Percentiles rank a stretch among this genome's conserved stretches.
Conservation (phyloP, 2,888 invertebrate genomes). For the Agonopterix heracliana region DNA sequence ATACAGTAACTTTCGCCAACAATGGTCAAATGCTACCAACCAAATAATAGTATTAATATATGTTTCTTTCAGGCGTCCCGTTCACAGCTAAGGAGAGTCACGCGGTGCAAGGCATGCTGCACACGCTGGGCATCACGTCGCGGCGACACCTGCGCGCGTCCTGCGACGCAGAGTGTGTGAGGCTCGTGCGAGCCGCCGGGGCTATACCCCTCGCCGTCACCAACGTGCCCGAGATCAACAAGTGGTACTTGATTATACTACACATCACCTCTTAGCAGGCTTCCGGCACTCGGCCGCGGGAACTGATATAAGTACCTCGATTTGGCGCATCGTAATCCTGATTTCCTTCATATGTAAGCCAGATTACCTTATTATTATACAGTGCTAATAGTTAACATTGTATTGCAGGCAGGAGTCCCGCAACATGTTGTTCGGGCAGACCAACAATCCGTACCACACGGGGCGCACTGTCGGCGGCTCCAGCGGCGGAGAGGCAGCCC, state of each 20-base stretch:
- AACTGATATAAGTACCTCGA: no score
- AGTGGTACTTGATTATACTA: no score
- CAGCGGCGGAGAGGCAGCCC: conserved; percentile 90
- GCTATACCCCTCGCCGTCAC: conserved; percentile 91
- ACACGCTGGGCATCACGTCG: conserved; percentile 80
- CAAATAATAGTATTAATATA: no score
- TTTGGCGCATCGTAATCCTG: no score
- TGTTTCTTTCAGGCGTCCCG: conserved; percentile 82
- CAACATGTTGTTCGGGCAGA: conserved; percentile 92
- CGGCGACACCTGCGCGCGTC: conserved; percentile 78
- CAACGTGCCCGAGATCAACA: conserved; percentile 95
- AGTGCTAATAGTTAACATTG: no score
- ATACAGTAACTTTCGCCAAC: no score
- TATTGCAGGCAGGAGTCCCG: conserved; percentile 84
- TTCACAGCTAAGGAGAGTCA: conserved; percentile 95
- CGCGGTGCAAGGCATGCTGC: conserved; percentile 82
- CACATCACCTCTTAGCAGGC: no score
- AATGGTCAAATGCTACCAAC: no score
- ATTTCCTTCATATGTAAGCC: no score
- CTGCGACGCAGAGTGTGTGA: conserved; percentile 87
- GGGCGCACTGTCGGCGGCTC: conserved; percentile 93
- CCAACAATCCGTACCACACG: conserved; percentile 93
- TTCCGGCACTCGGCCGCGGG: no score
- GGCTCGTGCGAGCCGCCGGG: conserved; percentile 84
- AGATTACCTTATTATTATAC: no score